Evolutionary conservation across 2,797 vertebrate genomes (phyloP).

Genomic region (Mus spretus): DNA sequence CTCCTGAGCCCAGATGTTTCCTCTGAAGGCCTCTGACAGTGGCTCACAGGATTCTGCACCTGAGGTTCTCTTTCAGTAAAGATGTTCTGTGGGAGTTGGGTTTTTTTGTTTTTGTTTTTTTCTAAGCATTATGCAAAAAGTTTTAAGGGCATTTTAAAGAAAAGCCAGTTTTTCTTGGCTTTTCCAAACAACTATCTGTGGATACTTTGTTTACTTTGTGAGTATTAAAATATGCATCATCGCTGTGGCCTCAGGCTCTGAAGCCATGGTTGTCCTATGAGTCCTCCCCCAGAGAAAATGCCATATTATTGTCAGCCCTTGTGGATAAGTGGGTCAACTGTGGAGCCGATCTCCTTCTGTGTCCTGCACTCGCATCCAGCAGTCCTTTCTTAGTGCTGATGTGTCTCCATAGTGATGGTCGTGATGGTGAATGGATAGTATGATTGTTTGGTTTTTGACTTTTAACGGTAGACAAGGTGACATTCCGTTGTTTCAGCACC

Average conservation of each 20-base stretch:
- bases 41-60: neutral
- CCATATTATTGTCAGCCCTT: neutral
- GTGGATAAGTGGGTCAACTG: neutral
- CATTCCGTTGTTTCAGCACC: constrained; percentile 76
- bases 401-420: constrained; percentile 80
- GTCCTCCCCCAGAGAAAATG: constrained; percentile 77
- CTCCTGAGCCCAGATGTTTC: constrained; percentile 35
- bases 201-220: constrained; percentile 90
- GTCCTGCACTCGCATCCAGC: constrained; percentile 82
- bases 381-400: constrained; percentile 71
- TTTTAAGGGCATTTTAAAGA: constrained; percentile 89
- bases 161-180: constrained; percentile 85
- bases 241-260: constrained; percentile 37
- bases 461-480: constrained; percentile 55
- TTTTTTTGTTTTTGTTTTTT: neutral
- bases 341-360: constrained; percentile 73
- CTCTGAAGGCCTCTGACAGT: constrained; percentile 25
- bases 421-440: constrained; percentile 76
- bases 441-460: constrained; percentile 64
- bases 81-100: constrained; percentile 58
- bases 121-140: constrained; percentile 82
- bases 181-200: constrained; percentile 85
- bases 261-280: constrained; percentile 64
- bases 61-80: constrained; percentile 74
- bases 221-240: constrained; percentile 85